Evolutionary conservation across 2,113 vertebrate genomes (phyloP).

Genomic region (Thamnophis sirtalis): DNA sequence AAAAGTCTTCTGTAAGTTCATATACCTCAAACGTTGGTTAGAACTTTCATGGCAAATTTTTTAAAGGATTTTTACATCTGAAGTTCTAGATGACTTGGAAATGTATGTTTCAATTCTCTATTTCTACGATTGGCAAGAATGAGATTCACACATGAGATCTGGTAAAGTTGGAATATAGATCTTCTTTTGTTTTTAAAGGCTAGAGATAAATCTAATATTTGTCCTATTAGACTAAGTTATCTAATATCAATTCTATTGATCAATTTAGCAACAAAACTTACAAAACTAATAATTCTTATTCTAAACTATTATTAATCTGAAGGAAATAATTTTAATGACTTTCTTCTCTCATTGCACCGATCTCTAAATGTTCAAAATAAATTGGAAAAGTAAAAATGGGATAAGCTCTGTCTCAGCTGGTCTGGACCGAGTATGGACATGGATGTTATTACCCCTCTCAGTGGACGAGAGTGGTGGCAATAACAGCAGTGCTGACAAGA

Average conservation of each 20-base stretch:
- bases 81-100: not conserved
- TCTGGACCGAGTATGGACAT: too few species aligned
- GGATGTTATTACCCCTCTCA: too few species aligned
- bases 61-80: not conserved
- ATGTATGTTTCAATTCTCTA: not conserved
- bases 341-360: not conserved
- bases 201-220: not conserved
- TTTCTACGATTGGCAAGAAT: not conserved
- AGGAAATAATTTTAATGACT: not conserved
- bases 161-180: not conserved
- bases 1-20: not conserved
- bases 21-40: not conserved
- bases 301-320: not conserved
- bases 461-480: too few species aligned
- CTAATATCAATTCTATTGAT: not conserved
- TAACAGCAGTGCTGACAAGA: too few species aligned
- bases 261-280: not conserved
- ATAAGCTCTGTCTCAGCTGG: not conserved
- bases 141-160: not conserved
- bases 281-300: not conserved
- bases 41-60: not conserved
- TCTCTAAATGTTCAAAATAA: not conserved
- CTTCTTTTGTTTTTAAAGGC: not conserved
- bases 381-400: not conserved
- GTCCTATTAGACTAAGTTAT: not conserved